Conservation (phyloP, 1,140 invertebrate genomes). For the Cecropterus lyciades region DNA sequence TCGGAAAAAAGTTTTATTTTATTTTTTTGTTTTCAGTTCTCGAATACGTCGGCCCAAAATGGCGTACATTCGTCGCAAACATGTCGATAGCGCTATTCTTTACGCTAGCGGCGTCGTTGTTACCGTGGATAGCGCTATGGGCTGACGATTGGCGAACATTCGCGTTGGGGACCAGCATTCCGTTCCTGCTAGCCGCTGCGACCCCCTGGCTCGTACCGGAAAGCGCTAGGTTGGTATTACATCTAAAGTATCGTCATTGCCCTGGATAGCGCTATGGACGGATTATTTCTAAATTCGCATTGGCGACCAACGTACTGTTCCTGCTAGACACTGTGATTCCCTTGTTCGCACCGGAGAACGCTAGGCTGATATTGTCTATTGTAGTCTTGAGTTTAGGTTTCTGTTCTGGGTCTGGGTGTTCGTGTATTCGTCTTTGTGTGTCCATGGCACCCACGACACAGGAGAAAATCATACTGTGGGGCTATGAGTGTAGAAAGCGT, state of each 20-base stretch:
- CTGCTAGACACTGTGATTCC: conserved; percentile 88
- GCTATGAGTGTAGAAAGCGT: no score
- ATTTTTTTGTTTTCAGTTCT: conserved; percentile 85
- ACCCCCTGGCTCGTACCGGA: conserved; percentile 92
- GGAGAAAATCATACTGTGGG: no score
- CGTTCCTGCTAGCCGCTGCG: conserved; percentile 87
- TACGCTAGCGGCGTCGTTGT: conserved; percentile 89
- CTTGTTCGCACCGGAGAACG: conserved; percentile 92
- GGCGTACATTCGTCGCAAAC: conserved; percentile 94
- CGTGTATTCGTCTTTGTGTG: no score
- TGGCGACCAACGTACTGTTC: conserved; percentile 90
- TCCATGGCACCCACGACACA: no score
- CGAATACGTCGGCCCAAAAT: conserved; percentile 94
- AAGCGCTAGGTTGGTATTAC: conserved; percentile 87
- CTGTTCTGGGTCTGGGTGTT: no score
- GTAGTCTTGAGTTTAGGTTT: conserved; percentile 10
- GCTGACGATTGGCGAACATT: conserved; percentile 91
- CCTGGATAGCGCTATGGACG: no score
- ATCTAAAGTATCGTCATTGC: no score
- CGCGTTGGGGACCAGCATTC: conserved; percentile 89
- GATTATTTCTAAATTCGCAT: no score
- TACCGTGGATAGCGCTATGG: conserved; percentile 93
- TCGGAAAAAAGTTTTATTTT: no score
- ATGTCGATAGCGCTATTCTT: conserved; percentile 96
- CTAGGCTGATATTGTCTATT: no score